Conservation (phyloP, 2,888 invertebrate genomes). For the Conops quadrifasciatus region DNA sequence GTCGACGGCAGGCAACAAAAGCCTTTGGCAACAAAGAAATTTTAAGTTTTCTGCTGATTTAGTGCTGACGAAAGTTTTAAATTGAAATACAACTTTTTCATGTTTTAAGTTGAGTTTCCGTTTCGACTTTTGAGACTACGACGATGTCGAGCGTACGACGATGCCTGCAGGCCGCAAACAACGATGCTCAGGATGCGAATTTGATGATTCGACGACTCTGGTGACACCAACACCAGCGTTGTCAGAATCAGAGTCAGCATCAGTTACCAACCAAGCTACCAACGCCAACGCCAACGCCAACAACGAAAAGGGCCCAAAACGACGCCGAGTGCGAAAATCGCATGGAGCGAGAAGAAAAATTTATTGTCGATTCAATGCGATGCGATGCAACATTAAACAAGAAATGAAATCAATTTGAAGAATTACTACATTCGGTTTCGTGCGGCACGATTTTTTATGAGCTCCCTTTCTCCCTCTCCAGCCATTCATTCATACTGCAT, state of each 20-base stretch:
- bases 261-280: no score
- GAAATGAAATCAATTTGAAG: constrained; percentile 19
- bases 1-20: constrained; percentile 2
- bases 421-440: constrained; percentile 13
- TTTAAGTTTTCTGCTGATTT: constrained; percentile 45
- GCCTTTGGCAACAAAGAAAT: constrained; percentile 36
- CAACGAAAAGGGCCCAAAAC: background rate
- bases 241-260: background rate
- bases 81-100: constrained; percentile 35
- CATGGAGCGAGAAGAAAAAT: background rate
- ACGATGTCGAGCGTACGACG: background rate
- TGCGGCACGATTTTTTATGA: background rate
- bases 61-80: constrained; percentile 40
- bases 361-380: constrained; percentile 6
- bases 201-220: background rate
- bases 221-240: background rate
- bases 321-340: background rate
- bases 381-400: constrained; percentile 24
- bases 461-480: background rate
- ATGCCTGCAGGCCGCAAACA: background rate
- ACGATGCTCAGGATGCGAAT: background rate
- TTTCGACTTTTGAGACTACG: constrained; percentile 30
- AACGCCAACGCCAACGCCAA: no score
- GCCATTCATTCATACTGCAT: background rate
- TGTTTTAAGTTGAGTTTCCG: constrained; percentile 27